Conservation (phyloP, 2,888 invertebrate species). For the Ochropleura plecta region DNA sequence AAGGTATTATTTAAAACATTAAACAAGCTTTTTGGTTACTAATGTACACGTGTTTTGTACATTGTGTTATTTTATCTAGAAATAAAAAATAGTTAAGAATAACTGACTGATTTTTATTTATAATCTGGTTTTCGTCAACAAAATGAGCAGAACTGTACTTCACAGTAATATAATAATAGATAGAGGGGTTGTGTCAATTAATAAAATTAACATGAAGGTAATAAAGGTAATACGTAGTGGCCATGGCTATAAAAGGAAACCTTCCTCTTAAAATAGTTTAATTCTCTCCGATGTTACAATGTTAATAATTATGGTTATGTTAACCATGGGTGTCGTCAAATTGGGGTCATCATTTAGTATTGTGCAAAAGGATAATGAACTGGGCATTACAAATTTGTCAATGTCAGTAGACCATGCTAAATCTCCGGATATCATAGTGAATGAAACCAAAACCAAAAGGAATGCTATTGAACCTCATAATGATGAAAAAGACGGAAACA, state of each 20-base stretch:
- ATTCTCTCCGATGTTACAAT: conserved; percentile 35
- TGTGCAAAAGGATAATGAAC: conserved; percentile 14
- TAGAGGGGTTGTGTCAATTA: conserved; percentile 39
- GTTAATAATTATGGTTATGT: conserved; percentile 37
- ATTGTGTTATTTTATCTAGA: conserved; percentile 45
- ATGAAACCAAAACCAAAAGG: conserved; percentile 28
- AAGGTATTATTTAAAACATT: conserved; percentile 38
- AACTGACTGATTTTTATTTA: conserved; percentile 44
- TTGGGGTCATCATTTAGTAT: conserved; percentile 32
- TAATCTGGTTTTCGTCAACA: background rate
- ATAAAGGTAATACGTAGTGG: conserved; percentile 40
- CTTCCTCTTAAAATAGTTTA: conserved; percentile 10
- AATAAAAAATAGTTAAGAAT: conserved; percentile 57
- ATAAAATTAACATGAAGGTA: conserved; percentile 41
- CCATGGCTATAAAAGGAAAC: conserved; percentile 44
- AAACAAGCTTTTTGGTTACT: conserved; percentile 46
- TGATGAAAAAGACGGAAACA: conserved; percentile 16
- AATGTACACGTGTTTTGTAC: conserved; percentile 51
- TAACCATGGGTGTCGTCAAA: conserved; percentile 20
- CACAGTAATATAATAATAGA: conserved; percentile 38
- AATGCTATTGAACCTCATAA: conserved; percentile 16
- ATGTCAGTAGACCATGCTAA: conserved; percentile 31
- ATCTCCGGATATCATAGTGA: conserved; percentile 16
- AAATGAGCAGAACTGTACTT: conserved; percentile 11
- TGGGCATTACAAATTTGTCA: conserved; percentile 11